Base-by-base conservation (phyloP, 2,888 invertebrate species). In the Ennomos fuscantarius region DNA sequence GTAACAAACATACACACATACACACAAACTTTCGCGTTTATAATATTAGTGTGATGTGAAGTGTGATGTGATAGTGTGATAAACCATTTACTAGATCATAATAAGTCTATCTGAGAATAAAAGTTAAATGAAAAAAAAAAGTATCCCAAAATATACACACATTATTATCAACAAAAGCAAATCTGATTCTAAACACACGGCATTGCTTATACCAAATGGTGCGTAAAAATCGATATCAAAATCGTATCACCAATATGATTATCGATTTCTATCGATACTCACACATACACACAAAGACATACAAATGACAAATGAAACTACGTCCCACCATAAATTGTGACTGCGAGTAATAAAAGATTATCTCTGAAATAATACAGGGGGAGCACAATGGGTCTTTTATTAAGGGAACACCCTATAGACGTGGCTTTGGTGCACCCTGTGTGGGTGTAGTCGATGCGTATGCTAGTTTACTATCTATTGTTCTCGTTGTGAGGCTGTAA, bases 291-390 rank as follows among this genome's bases (percentile, higher is more conserved):
- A 72, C 71, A 74, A 74, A 62, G 69, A 63, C 69, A 62, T 52
- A 62, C 73, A 76, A 81, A 85, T 88, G 88, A 89, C 87, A 88
- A 88, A 87, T 85, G 87, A 86, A 89, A 86, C 83, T 84, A 82
- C 81, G 78, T 78, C 68, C 74, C 55, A 71, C 85, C 85, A 89
- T 89, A 89, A 89, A 89, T 89, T 84, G 81, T 86, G 80, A 83
- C 78, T 68, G 69, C 73, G 83, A 79, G 88, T 88, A 86, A 86
- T 86, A 89, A 89, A 89, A 89, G 85, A 90, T 89, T 89, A 90
- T 90, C 89, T 81, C 73, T 76, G 86, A 81, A 87, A 89, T 89
- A 89, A 88, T 87, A 86, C 79, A 70, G 84, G 87, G 89, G 84
- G 81, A 86, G 78, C 72, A 89, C 89, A 89, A 90, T 87, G 77